Percentiles rank a stretch among this genome's conserved stretches.
Conservation (phyloP, 2,113 vertebrate genomes). For the Anoura caudifer region DNA sequence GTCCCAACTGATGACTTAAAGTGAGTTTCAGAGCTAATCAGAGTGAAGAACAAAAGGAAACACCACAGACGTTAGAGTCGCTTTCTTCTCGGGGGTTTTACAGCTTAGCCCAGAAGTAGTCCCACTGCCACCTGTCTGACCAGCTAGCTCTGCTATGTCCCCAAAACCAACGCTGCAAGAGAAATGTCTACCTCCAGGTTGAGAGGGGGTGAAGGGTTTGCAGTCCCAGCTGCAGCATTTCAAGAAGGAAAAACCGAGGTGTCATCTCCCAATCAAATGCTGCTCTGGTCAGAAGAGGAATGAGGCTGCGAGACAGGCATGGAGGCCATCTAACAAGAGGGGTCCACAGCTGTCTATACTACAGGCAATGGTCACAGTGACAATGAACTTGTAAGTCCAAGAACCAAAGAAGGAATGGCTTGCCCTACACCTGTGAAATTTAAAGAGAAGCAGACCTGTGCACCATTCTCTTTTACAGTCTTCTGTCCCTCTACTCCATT, state of each 20-base stretch:
- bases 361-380: neutral
- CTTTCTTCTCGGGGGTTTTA: neutral
- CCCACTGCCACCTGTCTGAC: neutral
- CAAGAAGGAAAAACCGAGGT: neutral
- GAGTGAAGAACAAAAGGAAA: neutral
- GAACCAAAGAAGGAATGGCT: neutral
- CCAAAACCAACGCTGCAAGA: neutral
- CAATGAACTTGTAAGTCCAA: neutral
- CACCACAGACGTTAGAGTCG: neutral
- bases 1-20: neutral
- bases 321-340: fast-evolving
- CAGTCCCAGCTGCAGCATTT: neutral
- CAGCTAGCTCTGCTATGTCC: neutral
- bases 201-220: neutral
- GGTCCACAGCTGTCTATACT: neutral
- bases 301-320: neutral
- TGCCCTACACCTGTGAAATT: neutral
- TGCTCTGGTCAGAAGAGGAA: neutral
- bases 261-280: neutral
- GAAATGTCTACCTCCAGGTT: neutral
- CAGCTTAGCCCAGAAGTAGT: neutral
- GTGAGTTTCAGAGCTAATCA: neutral
- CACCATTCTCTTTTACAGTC: neutral
- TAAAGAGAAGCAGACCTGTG: neutral
- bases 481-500: neutral